Evolutionary conservation across 2,113 vertebrate species (phyloP), one percentile per base, ranked within the genome.

Genomic region (Dicentrarchus labrax): DNA sequence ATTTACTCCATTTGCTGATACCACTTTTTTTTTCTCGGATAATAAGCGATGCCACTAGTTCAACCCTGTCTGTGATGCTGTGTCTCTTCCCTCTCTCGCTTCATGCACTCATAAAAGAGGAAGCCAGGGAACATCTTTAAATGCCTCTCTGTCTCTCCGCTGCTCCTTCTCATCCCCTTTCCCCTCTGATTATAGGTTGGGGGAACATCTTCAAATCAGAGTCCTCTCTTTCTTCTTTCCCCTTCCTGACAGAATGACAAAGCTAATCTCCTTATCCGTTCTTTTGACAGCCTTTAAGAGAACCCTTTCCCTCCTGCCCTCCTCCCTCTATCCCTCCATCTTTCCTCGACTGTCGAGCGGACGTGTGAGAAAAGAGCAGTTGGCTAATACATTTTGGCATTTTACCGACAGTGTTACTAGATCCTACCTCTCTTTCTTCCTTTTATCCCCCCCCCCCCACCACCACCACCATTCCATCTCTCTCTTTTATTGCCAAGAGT

Each of bases 211-310:
- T 86, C 72, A 88, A 86, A 92, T 91, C 83, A 77, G 64, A 86
- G 53, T 73, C 82, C 70, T 62, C 71, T 78, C 76, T 87, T 86
- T 83, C 66, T 88, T 84, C 68, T 69, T 70, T 59, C 65, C 71
- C 89, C 75, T 78, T 86, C 48, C 62, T 80, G 78, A 86, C 85
- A 91, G 74, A 83, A 76, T 88, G 90, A 92, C 84, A 89, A 83
- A 88, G 65, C 56, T 90, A 88, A 93, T 92, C 92, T 90, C 73
- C 79, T 88, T 85, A 88, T 91, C 80, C 24, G 38, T 83, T 88
- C 59, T 45, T 83, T 86, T 89, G 76, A 87, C 84, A 91, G 82
- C 62, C 72, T 89, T 85, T 82, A 87, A 78, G 76, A 78, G 77
- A 89, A 80, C 65, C 76, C 62, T 72, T 80, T 54, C 66, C 17